Percentiles rank a stretch among this genome's conserved stretches.
These are phyloP conservation scores for Apodemus sylvaticus DNA, from an alignment of 2,113 vertebrate species.

Conservation along the genomic window DNA sequence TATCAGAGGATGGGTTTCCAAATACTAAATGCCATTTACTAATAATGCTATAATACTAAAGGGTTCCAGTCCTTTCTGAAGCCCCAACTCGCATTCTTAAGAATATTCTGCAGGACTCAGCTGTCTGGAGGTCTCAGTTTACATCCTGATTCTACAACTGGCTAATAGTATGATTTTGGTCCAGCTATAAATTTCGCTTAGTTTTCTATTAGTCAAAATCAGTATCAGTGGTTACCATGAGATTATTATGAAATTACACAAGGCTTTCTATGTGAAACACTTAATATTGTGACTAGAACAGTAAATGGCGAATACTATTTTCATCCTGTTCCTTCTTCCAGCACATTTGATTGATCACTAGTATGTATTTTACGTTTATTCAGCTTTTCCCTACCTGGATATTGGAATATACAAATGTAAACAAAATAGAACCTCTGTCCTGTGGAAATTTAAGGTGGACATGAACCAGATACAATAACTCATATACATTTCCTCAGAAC, in stretches of 20 bases:
- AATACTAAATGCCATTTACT: background rate
- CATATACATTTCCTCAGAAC: background rate
- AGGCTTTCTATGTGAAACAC: background rate
- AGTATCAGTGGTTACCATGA: background rate
- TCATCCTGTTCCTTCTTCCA: background rate
- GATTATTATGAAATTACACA: background rate
- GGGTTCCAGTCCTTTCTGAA: background rate
- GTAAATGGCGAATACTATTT: background rate
- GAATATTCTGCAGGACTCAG: background rate
- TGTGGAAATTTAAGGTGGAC: background rate
- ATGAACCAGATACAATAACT: background rate
- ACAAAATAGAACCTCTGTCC: background rate
- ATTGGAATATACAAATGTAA: slow-evolving; percentile 5
- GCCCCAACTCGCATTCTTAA: background rate
- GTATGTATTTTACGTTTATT: slow-evolving; percentile 53
- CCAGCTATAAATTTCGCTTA: slow-evolving; percentile 6
- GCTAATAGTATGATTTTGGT: background rate
- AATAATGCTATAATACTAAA: too few relatives aligned
- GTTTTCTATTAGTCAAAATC: background rate
- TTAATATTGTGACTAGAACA: background rate
- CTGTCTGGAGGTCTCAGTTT: background rate
- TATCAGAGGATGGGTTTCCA: background rate
- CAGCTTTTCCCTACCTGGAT: background rate
- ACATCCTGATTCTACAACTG: background rate
- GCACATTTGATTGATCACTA: background rate